Conservation (phyloP, 1,140 invertebrate species). For the Stenopsyche tienmushanensis region DNA sequence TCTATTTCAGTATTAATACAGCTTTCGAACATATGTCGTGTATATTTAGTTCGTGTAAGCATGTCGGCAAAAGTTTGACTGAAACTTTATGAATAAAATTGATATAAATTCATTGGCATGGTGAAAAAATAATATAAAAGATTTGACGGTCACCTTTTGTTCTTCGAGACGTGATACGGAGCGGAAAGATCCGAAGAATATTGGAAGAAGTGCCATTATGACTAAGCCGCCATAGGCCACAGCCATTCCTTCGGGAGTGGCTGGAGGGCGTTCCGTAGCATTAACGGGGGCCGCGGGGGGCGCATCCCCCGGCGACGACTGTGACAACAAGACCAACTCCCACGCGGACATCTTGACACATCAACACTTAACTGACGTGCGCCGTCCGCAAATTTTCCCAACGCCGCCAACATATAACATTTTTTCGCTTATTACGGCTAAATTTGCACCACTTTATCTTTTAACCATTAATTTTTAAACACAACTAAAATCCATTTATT, state of each 20-base stretch:
- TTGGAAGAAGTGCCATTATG: slow-evolving; percentile 94
- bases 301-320: not conserved
- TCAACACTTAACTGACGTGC: slow-evolving; percentile 1
- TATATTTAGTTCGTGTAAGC: too few relatives aligned
- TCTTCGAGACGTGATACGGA: slow-evolving; percentile 93
- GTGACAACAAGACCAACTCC: not conserved
- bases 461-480: not conserved
- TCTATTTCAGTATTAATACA: too few relatives aligned
- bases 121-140: slow-evolving; percentile 36
- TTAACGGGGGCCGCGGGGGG: not conserved
- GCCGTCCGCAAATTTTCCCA: not conserved
- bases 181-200: slow-evolving; percentile 92
- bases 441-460: not conserved
- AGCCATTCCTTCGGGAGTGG: slow-evolving; percentile 91
- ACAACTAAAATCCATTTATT: too few relatives aligned
- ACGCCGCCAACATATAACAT: not conserved
- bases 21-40: too few relatives aligned
- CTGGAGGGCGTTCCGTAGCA: slow-evolving; percentile 55
- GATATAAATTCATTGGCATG: too few relatives aligned
- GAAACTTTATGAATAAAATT: not conserved
- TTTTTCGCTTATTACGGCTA: not conserved
- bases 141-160: slow-evolving; percentile 67
- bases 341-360: slow-evolving; percentile 26
- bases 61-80: too few relatives aligned
- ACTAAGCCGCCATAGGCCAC: slow-evolving; percentile 92